Percentiles rank a stretch among this genome's conserved stretches.
phyloP scores from a whole-genome alignment of 2,888 invertebrate genomes.

The Drosophila siamana region DNA sequence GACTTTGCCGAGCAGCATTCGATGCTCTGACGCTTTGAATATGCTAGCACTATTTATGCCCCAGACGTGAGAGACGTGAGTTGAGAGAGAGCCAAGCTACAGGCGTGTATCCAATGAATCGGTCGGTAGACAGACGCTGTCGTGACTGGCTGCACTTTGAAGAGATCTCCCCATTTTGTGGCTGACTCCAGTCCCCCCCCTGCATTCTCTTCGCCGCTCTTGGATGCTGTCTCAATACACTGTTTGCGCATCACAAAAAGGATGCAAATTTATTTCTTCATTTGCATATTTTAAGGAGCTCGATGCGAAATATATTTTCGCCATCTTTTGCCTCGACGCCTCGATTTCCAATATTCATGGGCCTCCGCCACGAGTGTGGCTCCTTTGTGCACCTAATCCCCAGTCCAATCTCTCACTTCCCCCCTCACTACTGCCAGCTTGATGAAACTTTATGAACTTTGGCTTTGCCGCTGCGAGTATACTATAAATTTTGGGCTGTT shows the following conservation, averaged over 20 bases:
- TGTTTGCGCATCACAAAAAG: constrained; percentile 68
- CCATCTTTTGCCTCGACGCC: constrained; percentile 57
- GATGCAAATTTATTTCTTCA: constrained; percentile 86
- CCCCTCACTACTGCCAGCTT: constrained; percentile 44
- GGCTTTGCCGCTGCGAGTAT: constrained; percentile 61
- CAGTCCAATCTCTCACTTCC: constrained; percentile 17
- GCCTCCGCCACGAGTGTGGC: constrained; percentile 13
- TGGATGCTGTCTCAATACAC: constrained; percentile 31
- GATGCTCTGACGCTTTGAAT: constrained; percentile 67
- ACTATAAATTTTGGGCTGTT: constrained; percentile 69
- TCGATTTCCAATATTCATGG: constrained; percentile 65
- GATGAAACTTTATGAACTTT: constrained; percentile 80
- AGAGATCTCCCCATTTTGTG: constrained; percentile 20
- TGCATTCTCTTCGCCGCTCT: not conserved
- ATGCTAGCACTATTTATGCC: constrained; percentile 82
- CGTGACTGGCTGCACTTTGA: constrained; percentile 63
- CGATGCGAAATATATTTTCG: constrained; percentile 78
- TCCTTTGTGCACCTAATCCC: constrained; percentile 28
- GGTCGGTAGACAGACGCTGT: constrained; percentile 31
- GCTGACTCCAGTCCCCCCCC: not conserved
- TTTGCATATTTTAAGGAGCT: constrained; percentile 86
- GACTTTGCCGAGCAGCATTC: constrained; percentile 56
- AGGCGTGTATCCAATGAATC: constrained; percentile 4
- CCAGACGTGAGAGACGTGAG: constrained; percentile 66
- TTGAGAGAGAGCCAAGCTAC: constrained; percentile 11